Base-by-base conservation (phyloP, 2,888 invertebrate species). In the Phortica magna region DNA sequence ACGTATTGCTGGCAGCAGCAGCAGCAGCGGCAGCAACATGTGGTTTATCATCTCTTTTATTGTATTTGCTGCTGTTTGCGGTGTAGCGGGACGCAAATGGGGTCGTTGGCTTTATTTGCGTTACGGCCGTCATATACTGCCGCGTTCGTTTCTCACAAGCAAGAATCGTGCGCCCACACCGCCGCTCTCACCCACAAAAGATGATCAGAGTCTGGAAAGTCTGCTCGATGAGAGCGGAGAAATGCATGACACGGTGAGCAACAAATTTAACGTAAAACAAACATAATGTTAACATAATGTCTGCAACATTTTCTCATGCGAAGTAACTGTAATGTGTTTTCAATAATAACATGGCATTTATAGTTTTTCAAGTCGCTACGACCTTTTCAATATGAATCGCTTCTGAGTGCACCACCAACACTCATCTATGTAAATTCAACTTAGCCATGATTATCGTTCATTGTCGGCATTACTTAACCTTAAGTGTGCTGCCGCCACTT, bases 211-310 rank as follows among this genome's bases (percentile, higher is more conserved):
- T 80, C 83, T 92, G 72, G 91, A 91, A 82, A 86, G 89, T 17
- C 82, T 90, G 77, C 85, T 91, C 57, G 91, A 91, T 79, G 89
- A 90, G 79, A 89, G 90, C 80, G 86, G 90, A 4, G 91, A 92
- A 85, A 90, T 91, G 89, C 89, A 90, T 68, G 90, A 90, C 83
- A 92, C 91, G 91, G 91, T 91, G 85, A 91, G 91, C 84, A 59
- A 53, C 53, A 41, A n/a, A 19, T 14, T 7, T n/a, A 17, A 55
- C 31, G n/a, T 14, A 39, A 31, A 22, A 12, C 48, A 74, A 41
- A 17, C 55, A 7, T 39, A 22, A 1, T 17, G 57, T 14, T 10
- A 12, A 1, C 6, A 6, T 10, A 43, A 43, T 6, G 43, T 10
- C 31, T 7, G 19, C n/a, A 7, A 59, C n/a, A 17, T 59, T 59